These are phyloP conservation scores for Pedionomus torquatus DNA, from an alignment of 2,113 vertebrate species.

Conservation along the genomic window DNA sequence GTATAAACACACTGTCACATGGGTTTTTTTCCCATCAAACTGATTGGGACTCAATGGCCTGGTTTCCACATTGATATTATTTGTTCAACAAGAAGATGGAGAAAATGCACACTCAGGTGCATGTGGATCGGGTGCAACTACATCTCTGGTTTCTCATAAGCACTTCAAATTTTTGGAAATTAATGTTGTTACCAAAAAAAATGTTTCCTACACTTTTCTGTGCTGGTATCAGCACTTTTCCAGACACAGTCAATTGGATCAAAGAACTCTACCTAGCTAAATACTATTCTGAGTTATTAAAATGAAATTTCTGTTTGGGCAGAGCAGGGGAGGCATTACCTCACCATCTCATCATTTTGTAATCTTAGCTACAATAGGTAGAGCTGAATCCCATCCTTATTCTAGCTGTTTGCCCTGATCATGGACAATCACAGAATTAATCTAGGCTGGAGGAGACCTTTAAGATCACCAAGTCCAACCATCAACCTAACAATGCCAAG, in stretches of 20 bases:
- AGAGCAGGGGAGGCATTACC: background rate
- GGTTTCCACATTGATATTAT: background rate
- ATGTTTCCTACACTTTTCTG: background rate
- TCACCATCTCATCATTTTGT: background rate
- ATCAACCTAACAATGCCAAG: too few species aligned
- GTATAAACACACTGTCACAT: background rate
- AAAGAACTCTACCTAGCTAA: background rate
- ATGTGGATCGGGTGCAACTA: background rate
- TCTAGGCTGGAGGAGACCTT: too few species aligned
- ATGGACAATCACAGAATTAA: background rate
- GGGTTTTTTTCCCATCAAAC: background rate
- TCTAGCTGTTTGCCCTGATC: background rate
- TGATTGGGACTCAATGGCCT: background rate
- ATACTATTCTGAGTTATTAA: background rate
- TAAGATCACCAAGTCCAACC: too few species aligned
- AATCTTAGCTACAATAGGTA: background rate
- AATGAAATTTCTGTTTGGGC: background rate
- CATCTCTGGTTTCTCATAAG: background rate
- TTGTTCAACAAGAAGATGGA: background rate
- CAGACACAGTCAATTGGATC: too few species aligned
- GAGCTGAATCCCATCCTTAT: background rate
- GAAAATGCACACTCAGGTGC: background rate
- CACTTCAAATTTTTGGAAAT: background rate
- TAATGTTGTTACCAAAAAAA: fast-evolving
- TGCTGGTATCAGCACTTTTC: background rate